Conservation (phyloP, 2,113 vertebrate species). For the Manacus vitellinus region DNA sequence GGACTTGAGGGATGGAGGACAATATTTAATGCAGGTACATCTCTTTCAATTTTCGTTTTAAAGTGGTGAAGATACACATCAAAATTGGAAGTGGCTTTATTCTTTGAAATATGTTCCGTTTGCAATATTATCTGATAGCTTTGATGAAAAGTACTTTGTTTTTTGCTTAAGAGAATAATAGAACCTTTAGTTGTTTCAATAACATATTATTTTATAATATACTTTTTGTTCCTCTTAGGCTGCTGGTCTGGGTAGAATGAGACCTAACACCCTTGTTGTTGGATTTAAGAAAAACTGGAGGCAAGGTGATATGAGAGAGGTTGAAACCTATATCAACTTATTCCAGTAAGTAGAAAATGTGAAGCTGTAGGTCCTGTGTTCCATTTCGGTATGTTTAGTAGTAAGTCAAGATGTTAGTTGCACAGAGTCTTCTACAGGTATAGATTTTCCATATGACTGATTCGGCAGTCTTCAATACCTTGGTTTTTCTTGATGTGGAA, state of each 20-base stretch:
- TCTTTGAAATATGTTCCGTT: not conserved
- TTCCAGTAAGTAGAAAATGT: constrained; percentile 87
- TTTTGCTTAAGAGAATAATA: not conserved
- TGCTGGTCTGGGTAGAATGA: constrained; percentile 92
- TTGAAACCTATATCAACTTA: constrained; percentile 94
- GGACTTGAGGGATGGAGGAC: constrained; percentile 90
- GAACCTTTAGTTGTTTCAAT: not conserved
- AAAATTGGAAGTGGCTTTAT: not conserved
- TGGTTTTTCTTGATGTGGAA: not conserved
- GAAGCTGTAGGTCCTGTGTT: accelerated
- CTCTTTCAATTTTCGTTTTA: too few species aligned
- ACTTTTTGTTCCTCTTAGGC: constrained; percentile 76
- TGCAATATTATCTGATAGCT: not conserved
- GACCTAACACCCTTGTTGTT: constrained; percentile 92
- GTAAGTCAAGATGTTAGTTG: not conserved
- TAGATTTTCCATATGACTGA: not conserved
- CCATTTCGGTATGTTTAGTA: not conserved
- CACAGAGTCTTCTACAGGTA: not conserved
- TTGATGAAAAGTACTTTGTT: not conserved
- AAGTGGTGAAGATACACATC: not conserved
- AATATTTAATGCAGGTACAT: constrained; percentile 92
- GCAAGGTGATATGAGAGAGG: constrained; percentile 90
- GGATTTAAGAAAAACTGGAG: constrained; percentile 98
- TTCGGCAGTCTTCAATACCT: not conserved
- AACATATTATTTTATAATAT: not conserved